Evolutionary conservation across 2,888 invertebrate genomes (phyloP).

Genomic region (Aporophyla nigra): DNA sequence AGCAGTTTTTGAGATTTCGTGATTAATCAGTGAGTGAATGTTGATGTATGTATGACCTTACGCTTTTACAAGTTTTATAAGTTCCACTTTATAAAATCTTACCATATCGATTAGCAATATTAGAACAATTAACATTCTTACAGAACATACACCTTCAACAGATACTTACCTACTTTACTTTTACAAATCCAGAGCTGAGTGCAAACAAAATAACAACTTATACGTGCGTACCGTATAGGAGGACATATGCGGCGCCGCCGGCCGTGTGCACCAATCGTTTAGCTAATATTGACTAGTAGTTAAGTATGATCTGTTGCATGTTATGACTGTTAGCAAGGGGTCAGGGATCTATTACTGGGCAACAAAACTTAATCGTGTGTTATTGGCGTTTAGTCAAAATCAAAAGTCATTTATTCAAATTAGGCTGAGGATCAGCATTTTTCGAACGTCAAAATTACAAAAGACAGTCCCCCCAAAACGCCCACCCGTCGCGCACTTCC

Average conservation of each 20-base stretch:
- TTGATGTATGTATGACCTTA: no score
- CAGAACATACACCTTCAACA: not conserved
- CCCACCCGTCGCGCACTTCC: no score
- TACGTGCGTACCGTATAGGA: not conserved
- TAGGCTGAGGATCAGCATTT: no score
- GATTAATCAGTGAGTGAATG: no score
- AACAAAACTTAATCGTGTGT: not conserved
- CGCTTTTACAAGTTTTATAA: no score
- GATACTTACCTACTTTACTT: not conserved
- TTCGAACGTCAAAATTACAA: no score
- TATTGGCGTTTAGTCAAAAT: not conserved
- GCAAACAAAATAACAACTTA: not conserved
- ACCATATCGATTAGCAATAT: not conserved
- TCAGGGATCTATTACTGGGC: not conserved
- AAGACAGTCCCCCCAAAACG: no score
- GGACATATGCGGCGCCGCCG: conserved; percentile 52
- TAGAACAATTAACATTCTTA: not conserved
- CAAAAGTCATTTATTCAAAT: no score
- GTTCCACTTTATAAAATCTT: no score
- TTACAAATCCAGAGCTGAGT: not conserved
- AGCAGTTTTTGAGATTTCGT: no score
- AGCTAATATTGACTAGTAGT: conserved; percentile 72
- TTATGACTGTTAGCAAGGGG: conserved; percentile 4
- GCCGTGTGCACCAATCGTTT: conserved; percentile 67
- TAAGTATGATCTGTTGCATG: conserved; percentile 32